Evolutionary conservation across 2,888 invertebrate species (phyloP).

Genomic region (Drosophila dives): DNA sequence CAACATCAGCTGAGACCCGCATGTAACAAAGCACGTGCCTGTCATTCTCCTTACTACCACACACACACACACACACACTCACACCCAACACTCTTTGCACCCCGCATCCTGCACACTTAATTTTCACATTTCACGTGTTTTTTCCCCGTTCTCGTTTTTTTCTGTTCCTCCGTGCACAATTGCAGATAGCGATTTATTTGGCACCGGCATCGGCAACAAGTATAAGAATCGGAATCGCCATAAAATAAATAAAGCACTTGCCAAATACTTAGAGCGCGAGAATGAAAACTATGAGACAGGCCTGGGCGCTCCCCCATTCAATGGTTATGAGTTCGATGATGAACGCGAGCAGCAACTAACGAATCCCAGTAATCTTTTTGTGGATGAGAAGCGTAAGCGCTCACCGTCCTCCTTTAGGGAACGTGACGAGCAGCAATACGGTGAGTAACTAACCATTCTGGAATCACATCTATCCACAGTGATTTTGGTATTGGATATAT

Average conservation of each 20-base stretch:
- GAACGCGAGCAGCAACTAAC: slow-evolving; percentile 56
- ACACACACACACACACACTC: slow-evolving; percentile 8
- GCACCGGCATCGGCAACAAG: slow-evolving; percentile 66
- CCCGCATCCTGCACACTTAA: slow-evolving; percentile 16
- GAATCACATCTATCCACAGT: neutral
- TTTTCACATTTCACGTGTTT: slow-evolving; percentile 40
- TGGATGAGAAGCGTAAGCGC: slow-evolving; percentile 81
- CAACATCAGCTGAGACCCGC: slow-evolving; percentile 43
- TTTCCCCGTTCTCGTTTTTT: slow-evolving; percentile 14
- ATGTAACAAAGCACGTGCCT: slow-evolving; percentile 49
- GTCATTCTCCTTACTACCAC: neutral
- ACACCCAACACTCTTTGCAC: neutral
- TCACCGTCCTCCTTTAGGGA: slow-evolving; percentile 83
- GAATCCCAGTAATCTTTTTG: slow-evolving; percentile 60
- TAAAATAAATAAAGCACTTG: slow-evolving; percentile 83
- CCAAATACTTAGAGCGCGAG: slow-evolving; percentile 83
- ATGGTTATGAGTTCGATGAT: slow-evolving; percentile 81
- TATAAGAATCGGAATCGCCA: slow-evolving; percentile 81
- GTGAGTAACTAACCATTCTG: slow-evolving; percentile 73
- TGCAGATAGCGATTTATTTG: slow-evolving; percentile 75
- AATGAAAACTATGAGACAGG: slow-evolving; percentile 78
- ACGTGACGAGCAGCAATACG: slow-evolving; percentile 82
- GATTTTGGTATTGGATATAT: neutral
- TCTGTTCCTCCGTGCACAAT: slow-evolving; percentile 33
- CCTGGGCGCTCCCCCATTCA: slow-evolving; percentile 62